Conservation (phyloP, 2,797 vertebrate species). For the Pantherophis alleghaniensis region DNA sequence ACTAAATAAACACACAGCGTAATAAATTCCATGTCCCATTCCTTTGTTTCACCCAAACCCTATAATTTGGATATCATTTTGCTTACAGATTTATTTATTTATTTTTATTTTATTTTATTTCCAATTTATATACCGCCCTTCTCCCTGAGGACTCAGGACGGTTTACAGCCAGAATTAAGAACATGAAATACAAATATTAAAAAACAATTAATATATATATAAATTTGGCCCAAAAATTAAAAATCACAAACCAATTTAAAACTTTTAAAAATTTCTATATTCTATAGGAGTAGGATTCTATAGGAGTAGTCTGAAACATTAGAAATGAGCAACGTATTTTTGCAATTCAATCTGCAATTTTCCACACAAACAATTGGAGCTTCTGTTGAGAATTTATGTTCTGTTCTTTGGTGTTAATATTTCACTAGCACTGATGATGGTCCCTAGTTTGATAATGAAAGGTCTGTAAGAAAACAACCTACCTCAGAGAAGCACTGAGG, state of each 20-base stretch:
- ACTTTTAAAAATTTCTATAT: too few relatives aligned
- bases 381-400: neutral
- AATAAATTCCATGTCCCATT: neutral
- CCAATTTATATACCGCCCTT: too few relatives aligned
- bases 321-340: neutral
- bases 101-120: too few relatives aligned
- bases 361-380: neutral
- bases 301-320: neutral
- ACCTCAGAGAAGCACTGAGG: neutral
- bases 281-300: neutral
- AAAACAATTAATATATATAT: too few relatives aligned
- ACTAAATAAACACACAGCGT: neutral
- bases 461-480: neutral
- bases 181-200: too few relatives aligned
- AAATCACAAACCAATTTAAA: too few relatives aligned
- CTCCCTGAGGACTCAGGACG: too few relatives aligned
- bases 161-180: too few relatives aligned
- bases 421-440: neutral
- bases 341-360: neutral
- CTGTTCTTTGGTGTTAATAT: neutral
- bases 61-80: neutral
- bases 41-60: neutral
- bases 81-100: neutral
- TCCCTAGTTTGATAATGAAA: neutral
- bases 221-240: too few relatives aligned